Base-by-base conservation (phyloP, 2,113 vertebrate genomes). In the Zapus hudsonius region DNA sequence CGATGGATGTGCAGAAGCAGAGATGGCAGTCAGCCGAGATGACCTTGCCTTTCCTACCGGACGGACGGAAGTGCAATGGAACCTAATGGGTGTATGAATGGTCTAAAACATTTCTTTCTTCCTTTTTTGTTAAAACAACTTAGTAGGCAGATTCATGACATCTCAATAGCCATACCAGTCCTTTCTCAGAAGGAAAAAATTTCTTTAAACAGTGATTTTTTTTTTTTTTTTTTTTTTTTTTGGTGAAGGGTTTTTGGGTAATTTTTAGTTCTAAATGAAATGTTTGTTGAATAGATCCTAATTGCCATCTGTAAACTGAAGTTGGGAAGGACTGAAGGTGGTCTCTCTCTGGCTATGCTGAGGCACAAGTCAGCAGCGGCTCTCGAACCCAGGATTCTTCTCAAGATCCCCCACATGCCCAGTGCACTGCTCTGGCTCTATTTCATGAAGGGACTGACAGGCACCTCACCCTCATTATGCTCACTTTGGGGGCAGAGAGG, bases 81-180 rank as follows among this genome's bases (percentile, higher is more conserved):
- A 84, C 95, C 95, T 86, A 94, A 84, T 88, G 88, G 96, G 97
- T 74, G 5, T 1, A 40, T 89, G 94, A 95, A 80, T 97, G 98
- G 98, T 98, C 98, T 96, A 72, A 94, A 97, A 98, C 98, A 98
- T 98, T 98, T 98, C 98, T 96, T 22, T 5, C 3, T 64, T 40
- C 57, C 4, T 42, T 66, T 76, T 36, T 73, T 66, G n/a, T 70
- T 97, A 97, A 97, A 97, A 96, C 95, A 95, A 83, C 91, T 97
- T 95, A 84, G 90, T 84, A 95, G 89, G 75, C 96, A 92, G 78
- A 95, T 93, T 80, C 93, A 61, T 64, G 91, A 91, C 96, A 93
- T 95, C 95, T 96, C 96, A 23, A 86, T 59, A 83, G 67, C 87
- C 92, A 95, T 87, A 70, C 27, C 70, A 72, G 93, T 79, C 84